phyloP scores from a whole-genome alignment of 1,140 invertebrate genomes.

The Aphelenchoides fujianensis region DNA sequence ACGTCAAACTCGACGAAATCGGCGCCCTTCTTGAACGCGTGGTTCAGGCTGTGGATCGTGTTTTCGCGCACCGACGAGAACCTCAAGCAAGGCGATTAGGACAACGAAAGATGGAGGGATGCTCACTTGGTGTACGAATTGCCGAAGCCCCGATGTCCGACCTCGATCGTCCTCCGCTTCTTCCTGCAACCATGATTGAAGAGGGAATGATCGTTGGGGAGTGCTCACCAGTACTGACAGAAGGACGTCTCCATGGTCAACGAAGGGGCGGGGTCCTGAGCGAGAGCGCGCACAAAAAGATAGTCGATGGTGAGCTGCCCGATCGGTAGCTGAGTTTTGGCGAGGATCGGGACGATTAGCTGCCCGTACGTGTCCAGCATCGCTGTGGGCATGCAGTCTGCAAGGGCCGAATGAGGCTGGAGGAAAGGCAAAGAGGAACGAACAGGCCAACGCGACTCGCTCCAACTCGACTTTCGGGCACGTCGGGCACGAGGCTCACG shows the following conservation, averaged over 20 bases:
- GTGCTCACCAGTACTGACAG: slow-evolving; percentile 56
- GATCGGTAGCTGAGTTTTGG: slow-evolving; percentile 47
- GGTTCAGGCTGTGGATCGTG: slow-evolving; percentile 58
- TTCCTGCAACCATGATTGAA: too few species aligned
- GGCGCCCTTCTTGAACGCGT: slow-evolving; percentile 55
- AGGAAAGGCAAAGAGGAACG: neutral
- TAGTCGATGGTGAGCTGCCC: slow-evolving; percentile 21
- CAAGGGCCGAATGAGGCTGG: neutral
- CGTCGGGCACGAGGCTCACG: too few species aligned
- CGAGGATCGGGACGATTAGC: slow-evolving; percentile 50
- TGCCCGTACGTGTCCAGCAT: slow-evolving; percentile 56
- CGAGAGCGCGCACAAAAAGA: slow-evolving; percentile 52
- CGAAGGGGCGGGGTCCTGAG: slow-evolving; percentile 16
- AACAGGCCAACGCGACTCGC: slow-evolving; percentile 3
- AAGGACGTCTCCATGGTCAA: slow-evolving; percentile 49
- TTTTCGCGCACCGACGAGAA: slow-evolving; percentile 57
- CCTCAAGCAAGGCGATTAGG: neutral
- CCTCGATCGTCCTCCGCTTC: slow-evolving; percentile 59
- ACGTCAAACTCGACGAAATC: slow-evolving; percentile 62
- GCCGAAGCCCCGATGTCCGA: slow-evolving; percentile 59
- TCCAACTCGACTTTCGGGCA: slow-evolving; percentile 12
- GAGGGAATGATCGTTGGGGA: too few species aligned
- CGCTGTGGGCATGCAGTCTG: slow-evolving; percentile 18
- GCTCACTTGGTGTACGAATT: slow-evolving; percentile 60
- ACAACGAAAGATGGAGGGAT: neutral